Percentiles rank a stretch among this genome's conserved stretches.
Evolutionary conservation across 2,113 vertebrate genomes (phyloP).

Genomic region (Gyps fulvus): DNA sequence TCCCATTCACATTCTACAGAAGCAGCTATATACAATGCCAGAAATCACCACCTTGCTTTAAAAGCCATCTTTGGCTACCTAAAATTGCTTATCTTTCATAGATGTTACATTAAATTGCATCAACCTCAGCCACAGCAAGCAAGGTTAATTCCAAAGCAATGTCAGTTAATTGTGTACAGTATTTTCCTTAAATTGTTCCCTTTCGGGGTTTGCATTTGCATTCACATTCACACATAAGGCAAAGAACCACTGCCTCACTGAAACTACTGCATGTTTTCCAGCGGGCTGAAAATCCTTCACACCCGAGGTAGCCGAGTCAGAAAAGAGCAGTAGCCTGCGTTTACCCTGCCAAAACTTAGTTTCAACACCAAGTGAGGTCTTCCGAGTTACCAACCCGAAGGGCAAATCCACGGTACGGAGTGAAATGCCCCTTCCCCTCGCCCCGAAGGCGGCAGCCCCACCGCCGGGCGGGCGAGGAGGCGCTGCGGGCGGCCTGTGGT

Average conservation of each 20-base stretch:
- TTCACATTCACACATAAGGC: neutral
- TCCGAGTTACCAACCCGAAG: neutral
- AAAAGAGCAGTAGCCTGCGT: neutral
- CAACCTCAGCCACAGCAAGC: neutral
- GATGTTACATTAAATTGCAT: neutral
- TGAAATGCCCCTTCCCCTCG: accelerated
- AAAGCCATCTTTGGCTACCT: neutral
- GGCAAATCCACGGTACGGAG: accelerated
- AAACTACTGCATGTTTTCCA: accelerated
- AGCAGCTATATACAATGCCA: neutral
- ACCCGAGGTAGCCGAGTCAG: accelerated
- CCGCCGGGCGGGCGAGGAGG: too few species aligned
- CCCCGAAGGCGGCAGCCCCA: accelerated
- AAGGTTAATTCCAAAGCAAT: neutral
- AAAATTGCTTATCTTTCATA: neutral
- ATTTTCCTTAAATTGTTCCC: neutral
- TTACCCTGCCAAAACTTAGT: neutral
- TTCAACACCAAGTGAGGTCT: neutral
- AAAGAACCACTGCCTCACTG: accelerated
- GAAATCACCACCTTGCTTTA: neutral
- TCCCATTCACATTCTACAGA: neutral
- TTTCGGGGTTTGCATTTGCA: neutral
- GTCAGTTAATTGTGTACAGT: neutral
- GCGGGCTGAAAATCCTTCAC: neutral
- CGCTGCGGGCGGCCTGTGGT: accelerated